These are phyloP conservation scores for Spinibarbus caldwelli DNA, from an alignment of 2,797 vertebrate genomes.

Conservation along the genomic window DNA sequence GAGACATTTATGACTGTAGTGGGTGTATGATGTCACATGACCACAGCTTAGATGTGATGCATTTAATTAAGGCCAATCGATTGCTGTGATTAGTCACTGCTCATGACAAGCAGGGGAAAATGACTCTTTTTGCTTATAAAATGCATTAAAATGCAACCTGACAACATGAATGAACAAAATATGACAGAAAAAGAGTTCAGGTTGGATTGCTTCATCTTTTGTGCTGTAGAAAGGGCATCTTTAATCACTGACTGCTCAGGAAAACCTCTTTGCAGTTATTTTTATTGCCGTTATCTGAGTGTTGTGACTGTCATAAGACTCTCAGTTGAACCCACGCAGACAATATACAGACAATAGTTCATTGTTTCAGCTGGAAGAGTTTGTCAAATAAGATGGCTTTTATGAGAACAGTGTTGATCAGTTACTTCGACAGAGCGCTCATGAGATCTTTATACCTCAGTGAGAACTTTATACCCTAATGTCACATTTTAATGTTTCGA, in stretches of 20 bases:
- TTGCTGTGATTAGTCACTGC: slow-evolving; percentile 14
- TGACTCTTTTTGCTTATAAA: not conserved
- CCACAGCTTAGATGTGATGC: not conserved
- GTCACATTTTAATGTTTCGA: slow-evolving; percentile 17
- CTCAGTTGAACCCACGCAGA: slow-evolving; percentile 20
- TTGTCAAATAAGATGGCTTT: slow-evolving; percentile 34
- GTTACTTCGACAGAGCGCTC: slow-evolving; percentile 11
- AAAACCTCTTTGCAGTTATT: slow-evolving; percentile 35
- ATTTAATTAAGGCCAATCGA: not conserved
- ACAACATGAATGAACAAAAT: slow-evolving; percentile 3
- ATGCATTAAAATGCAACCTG: not conserved
- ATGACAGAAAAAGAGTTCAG: not conserved
- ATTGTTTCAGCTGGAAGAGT: slow-evolving; percentile 21
- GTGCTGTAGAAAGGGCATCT: slow-evolving; percentile 10
- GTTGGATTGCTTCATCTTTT: slow-evolving; percentile 7
- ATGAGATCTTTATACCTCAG: slow-evolving; percentile 22
- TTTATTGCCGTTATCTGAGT: slow-evolving; percentile 16
- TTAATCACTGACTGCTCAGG: slow-evolving; percentile 36
- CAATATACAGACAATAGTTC: slow-evolving; percentile 32
- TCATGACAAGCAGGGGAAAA: not conserved
- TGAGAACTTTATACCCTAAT: slow-evolving; percentile 23
- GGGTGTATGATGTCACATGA: not conserved
- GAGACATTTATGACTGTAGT: not conserved
- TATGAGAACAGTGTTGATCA: slow-evolving; percentile 1
- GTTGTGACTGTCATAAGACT: slow-evolving; percentile 3